Percentiles rank a stretch among this genome's conserved stretches.
phyloP scores from a whole-genome alignment of 2,113 vertebrate species.

The Aptenodytes forsteri region DNA sequence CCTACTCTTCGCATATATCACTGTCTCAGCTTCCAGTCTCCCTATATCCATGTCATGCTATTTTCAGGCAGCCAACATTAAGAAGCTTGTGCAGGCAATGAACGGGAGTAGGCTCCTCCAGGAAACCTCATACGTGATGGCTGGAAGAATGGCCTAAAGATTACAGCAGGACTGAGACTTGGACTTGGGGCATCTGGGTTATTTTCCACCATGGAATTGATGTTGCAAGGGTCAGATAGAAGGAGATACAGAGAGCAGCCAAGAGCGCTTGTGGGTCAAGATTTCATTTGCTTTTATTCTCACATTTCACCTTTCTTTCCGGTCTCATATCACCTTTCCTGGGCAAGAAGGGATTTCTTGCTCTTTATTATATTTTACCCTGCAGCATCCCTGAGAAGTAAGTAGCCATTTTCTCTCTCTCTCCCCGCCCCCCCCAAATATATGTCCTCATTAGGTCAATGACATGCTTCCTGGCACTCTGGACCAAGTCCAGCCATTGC shows the following conservation, averaged over 20 bases:
- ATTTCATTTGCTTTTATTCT: not conserved
- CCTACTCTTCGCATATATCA: not conserved
- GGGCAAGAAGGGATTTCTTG: not conserved
- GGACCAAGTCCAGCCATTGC: conserved; percentile 15
- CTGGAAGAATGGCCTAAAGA: not conserved
- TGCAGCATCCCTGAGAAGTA: not conserved
- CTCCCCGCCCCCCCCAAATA: not conserved
- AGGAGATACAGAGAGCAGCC: not conserved
- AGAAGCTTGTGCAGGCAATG: not conserved
- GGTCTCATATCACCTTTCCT: not conserved
- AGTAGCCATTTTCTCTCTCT: not conserved
- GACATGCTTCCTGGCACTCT: conserved; percentile 25
- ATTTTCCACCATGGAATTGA: not conserved
- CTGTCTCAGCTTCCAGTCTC: not conserved
- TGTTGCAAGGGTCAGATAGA: not conserved
- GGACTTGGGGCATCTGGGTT: not conserved
- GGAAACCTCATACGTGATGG: not conserved
- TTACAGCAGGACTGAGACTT: not conserved
- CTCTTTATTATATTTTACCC: not conserved
- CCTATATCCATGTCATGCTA: not conserved
- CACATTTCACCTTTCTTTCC: not conserved
- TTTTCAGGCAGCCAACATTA: not conserved
- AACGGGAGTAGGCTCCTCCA: not conserved
- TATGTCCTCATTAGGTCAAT: conserved; percentile 4
- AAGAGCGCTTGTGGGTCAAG: not conserved